Base-by-base conservation (phyloP, 2,797 vertebrate genomes). In the Sebastes vulpes region DNA sequence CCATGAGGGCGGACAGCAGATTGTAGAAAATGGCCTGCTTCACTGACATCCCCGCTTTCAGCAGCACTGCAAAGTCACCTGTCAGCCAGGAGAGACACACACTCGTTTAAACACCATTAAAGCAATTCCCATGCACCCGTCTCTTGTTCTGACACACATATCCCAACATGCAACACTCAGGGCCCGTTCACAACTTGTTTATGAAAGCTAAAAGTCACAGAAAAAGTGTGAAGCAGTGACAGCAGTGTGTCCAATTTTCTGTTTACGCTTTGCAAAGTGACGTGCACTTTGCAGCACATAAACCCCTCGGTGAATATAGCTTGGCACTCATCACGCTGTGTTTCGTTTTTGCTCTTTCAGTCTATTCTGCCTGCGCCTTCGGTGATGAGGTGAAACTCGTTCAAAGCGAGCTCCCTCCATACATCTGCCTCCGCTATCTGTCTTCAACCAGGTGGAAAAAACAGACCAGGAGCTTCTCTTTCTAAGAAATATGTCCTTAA, bases 51-150 rank as follows among this genome's bases (percentile, higher is more conserved):
- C 99, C 99, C 0, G 99, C 98, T 87, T 99, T 99, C 75, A 99
- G 96, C 53, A 99, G 97, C 91, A 99, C 99, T 0, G 98, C 99
- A 92, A 99, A 99, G 94, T 99, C 99, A 90, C 98, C 99, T 99
- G 90, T 3, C 23, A 68, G 86, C 64, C 53, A 73, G 42, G 46
- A 71, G 6, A 81, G 23, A 81, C 23, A 66, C 69, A 75, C 35
- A 20, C 20, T 25, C 9, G 16, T 26, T 69, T 75, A 38, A 60
- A 72, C 25, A 57, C 12, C 31, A 56, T 58, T 52, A 59, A 56
- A 70, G 46, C 58, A 9, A 25, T 23, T 20, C 64, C 21, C 21
- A n/a, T 12, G 48, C 38, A 16, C 21, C 67, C 7, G 2, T 20
- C 48, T 65, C 65, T 65, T 21, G 16, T 50, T 58, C 57, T 48